Base-by-base conservation (phyloP, 1,140 invertebrate species). In the Anthonomus grandis region DNA sequence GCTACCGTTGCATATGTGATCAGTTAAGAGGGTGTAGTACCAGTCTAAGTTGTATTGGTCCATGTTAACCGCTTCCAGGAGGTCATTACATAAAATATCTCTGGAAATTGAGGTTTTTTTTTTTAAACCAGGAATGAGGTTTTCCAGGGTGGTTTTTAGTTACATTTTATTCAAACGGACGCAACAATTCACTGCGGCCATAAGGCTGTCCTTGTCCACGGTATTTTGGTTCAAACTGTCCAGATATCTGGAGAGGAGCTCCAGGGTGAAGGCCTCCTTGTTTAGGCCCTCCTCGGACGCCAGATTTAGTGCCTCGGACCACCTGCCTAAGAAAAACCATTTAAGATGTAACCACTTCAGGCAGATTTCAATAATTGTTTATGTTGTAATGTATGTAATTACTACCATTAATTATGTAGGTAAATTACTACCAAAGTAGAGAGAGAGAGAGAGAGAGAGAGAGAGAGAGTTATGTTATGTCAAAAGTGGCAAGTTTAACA, bases 301-400 rank as follows among this genome's bases (percentile, higher is more conserved):
- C 19, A 79, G 55, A 59, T 78, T 75, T 13, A 84, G 70, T 0
- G 82, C 83, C 66, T 84, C 81, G 17, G 79, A 68, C 76, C 83
- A 81, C n/a, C 81, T 70, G 31, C 81, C 55, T 57, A 50, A 17
- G n/a, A 23, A 48, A n/a, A n/a, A n/a, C n/a, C n/a, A n/a, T n/a
- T n/a, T n/a, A n/a, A n/a, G n/a, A n/a, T n/a, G n/a, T n/a, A n/a
- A n/a, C n/a, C n/a, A n/a, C n/a, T n/a, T n/a, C n/a, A n/a, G n/a
- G n/a, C n/a, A n/a, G n/a, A n/a, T n/a, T n/a, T n/a, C n/a, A n/a
- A n/a, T n/a, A n/a, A n/a, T n/a, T n/a, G n/a, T n/a, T n/a, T n/a
- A n/a, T n/a, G n/a, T n/a, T n/a, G n/a, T n/a, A n/a, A n/a, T n/a
- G n/a, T n/a, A n/a, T n/a, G n/a, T n/a, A n/a, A n/a, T n/a, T n/a